Conservation (phyloP, 2,113 vertebrate genomes). For the Pontoporia blainvillei region DNA sequence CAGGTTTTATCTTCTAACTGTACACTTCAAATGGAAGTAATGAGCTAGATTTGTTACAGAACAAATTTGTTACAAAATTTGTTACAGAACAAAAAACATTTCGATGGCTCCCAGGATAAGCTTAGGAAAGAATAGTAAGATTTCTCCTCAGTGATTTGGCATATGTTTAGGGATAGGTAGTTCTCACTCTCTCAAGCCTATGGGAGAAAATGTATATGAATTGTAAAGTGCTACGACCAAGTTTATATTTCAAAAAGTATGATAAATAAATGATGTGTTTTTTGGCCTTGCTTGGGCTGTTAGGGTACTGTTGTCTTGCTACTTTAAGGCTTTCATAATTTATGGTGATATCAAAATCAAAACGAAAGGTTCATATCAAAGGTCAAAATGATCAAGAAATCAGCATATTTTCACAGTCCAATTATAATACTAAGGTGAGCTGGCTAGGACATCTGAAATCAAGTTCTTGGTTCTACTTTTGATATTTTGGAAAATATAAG, state of each 20-base stretch:
- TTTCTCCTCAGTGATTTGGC: not conserved
- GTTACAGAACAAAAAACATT: not conserved
- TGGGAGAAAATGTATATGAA: not conserved
- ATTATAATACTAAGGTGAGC: not conserved
- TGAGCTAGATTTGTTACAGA: not conserved
- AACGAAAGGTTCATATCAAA: not conserved
- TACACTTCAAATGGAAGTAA: not conserved
- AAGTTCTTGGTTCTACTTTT: not conserved
- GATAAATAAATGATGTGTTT: not conserved
- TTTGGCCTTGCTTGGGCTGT: not conserved
- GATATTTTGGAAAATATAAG: not conserved
- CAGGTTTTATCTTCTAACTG: not conserved
- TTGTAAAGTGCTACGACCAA: not conserved
- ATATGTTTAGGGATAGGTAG: not conserved
- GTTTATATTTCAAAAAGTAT: not conserved
- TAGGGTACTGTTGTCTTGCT: not conserved
- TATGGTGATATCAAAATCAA: not conserved
- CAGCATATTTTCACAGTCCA: not conserved
- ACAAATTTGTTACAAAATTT: not conserved
- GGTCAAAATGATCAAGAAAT: not conserved
- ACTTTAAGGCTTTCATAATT: not conserved
- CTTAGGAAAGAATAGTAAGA: conserved; percentile 15
- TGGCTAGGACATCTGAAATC: not conserved
- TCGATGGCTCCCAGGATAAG: not conserved
- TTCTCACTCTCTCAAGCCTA: conserved; percentile 5